Evolutionary conservation across 1,140 invertebrate species (phyloP), one percentile per base, ranked within the genome.

Genomic region (Pteromalus puparum): DNA sequence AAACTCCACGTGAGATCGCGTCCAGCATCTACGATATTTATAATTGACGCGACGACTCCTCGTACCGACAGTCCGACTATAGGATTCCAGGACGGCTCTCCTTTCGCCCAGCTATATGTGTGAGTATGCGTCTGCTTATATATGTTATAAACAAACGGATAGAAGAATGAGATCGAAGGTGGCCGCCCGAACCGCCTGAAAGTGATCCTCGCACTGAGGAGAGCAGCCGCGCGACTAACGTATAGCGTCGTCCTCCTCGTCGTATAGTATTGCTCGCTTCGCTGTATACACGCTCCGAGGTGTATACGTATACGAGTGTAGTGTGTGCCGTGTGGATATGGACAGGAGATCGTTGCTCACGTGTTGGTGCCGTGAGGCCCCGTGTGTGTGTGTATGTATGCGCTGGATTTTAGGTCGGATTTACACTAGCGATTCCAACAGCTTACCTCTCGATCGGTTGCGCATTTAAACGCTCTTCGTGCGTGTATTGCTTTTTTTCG

Each of bases 161-260:
- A 21, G 53, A 61, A 21, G n/a, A 10, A 21, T 34, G 48, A 82
- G 61, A 68, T 28, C 24, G 81, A 38, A 83, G n/a, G 53, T 76
- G 67, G n/a, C 15, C 65, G 61, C 46, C 88, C 87, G 88, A 87
- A 86, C 88, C 83, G 88, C 83, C 34, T 88, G 88, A 89, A 87
- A 86, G 88, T 90, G 78, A 87, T 87, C 86, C 87, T 88, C 73
- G 84, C 81, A 90, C 89, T 89, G 88, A 70, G 67, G 61, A 68
- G 38, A 67, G n/a, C 61, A 21, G 48, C n/a, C 34, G 78, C 67
- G 26, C 77, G 77, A n/a, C 28, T 68, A 26, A 70, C 28, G 34
- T 9, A 34, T 34, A 67, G 24, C 53, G 24, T 65, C 48, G 46
- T n/a, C 48, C 15, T 61, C 53, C 18, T 61, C 53, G 21, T 0